Conservation (phyloP, 2,113 vertebrate species). For the Neodontobutis hainanensis region DNA sequence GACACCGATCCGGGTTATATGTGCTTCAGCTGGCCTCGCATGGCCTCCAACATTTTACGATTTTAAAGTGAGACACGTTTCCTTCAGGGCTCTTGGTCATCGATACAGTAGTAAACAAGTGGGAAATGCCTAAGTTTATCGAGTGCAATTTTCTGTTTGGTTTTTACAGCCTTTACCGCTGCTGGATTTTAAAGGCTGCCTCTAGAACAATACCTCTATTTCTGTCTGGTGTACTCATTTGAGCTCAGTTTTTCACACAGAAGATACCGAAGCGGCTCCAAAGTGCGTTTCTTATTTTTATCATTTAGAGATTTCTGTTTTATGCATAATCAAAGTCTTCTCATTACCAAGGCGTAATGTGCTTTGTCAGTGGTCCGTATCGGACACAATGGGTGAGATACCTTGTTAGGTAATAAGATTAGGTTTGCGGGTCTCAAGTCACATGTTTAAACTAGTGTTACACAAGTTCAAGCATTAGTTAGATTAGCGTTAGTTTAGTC, state of each 20-base stretch:
- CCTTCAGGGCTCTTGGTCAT: slow-evolving; percentile 8
- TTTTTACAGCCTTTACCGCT: slow-evolving; percentile 9
- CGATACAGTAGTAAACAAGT: slow-evolving; percentile 7
- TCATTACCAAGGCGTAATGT: not conserved
- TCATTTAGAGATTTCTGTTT: not conserved
- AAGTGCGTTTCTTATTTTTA: not conserved
- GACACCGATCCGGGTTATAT: slow-evolving; percentile 67
- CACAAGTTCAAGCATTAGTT: too few species aligned
- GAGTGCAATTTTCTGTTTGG: slow-evolving; percentile 10
- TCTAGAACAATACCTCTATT: slow-evolving; percentile 8
- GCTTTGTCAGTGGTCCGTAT: too few species aligned
- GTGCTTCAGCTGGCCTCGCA: slow-evolving; percentile 13
- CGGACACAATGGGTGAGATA: too few species aligned
- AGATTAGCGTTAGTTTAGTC: too few species aligned
- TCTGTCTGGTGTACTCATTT: not conserved
- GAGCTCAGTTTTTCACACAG: slow-evolving; percentile 1
- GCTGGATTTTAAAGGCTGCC: slow-evolving; percentile 12
- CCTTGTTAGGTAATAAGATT: too few species aligned
- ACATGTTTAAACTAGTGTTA: too few species aligned
- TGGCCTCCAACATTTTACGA: slow-evolving; percentile 35
- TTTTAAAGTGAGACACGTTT: not conserved
- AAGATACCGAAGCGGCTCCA: not conserved
- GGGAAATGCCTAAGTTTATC: slow-evolving; percentile 8
- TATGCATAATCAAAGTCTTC: slow-evolving; percentile 10
- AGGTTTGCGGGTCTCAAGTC: too few species aligned